Percentiles rank a stretch among this genome's conserved stretches.
phyloP scores from a whole-genome alignment of 2,888 invertebrate species.

The Pyrrhosoma nymphula region DNA sequence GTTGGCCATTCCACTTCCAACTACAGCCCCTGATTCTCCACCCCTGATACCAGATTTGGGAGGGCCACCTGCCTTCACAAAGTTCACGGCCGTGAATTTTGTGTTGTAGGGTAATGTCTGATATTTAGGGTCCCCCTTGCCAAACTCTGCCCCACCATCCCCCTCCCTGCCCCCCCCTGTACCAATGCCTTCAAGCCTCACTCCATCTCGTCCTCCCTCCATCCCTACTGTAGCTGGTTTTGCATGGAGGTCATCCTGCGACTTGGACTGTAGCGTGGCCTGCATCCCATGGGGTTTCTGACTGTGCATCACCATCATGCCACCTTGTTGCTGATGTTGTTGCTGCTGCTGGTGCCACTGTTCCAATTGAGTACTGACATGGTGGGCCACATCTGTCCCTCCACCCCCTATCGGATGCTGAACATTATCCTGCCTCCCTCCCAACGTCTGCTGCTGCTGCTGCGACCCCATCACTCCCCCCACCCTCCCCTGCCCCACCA shows the following conservation, averaged over 20 bases:
- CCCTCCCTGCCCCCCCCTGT: slow-evolving; percentile 77
- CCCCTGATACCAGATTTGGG: slow-evolving; percentile 73
- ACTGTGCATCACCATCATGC: slow-evolving; percentile 79
- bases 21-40: slow-evolving; percentile 73
- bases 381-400: slow-evolving; percentile 35
- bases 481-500: not conserved
- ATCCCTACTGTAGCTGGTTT: slow-evolving; percentile 67
- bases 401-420: not conserved
- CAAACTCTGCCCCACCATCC: slow-evolving; percentile 83
- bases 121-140: slow-evolving; percentile 93
- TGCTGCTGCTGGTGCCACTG: slow-evolving; percentile 77
- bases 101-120: slow-evolving; percentile 95
- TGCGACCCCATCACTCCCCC: not conserved
- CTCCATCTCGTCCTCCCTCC: slow-evolving; percentile 11
- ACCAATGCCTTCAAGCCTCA: slow-evolving; percentile 76
- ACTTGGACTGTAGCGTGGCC: slow-evolving; percentile 75
- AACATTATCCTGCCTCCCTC: slow-evolving; percentile 16
- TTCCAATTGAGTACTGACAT: slow-evolving; percentile 5
- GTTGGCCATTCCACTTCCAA: slow-evolving; percentile 66
- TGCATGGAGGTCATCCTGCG: slow-evolving; percentile 72
- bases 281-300: slow-evolving; percentile 77
- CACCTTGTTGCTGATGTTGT: slow-evolving; percentile 81
- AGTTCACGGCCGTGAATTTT: slow-evolving; percentile 85
- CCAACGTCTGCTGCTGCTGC: not conserved
- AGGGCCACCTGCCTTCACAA: slow-evolving; percentile 74